These are phyloP conservation scores for Lomographa bimaculata DNA, from an alignment of 2,888 invertebrate species.

Conservation along the genomic window DNA sequence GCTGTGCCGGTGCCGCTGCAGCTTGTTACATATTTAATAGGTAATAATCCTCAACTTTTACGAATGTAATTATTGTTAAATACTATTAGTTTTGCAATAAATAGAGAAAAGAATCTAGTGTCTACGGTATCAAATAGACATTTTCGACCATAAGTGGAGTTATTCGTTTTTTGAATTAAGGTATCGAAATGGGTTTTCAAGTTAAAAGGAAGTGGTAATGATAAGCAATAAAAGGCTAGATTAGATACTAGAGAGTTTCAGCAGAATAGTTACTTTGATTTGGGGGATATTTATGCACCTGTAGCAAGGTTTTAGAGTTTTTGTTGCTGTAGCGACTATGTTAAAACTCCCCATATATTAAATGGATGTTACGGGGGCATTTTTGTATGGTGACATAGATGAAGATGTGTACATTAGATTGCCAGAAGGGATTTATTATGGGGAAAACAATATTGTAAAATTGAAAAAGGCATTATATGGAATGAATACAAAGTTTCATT, in stretches of 20 bases:
- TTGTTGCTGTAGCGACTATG: background rate
- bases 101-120: too few species aligned
- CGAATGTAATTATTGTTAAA: too few species aligned
- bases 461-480: slow-evolving; percentile 26
- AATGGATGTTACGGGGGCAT: slow-evolving; percentile 18
- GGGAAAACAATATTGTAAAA: slow-evolving; percentile 9
- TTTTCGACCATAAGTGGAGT: too few species aligned
- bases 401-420: slow-evolving; percentile 28
- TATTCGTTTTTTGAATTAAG: too few species aligned
- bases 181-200: slow-evolving; percentile 44
- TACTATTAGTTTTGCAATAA: too few species aligned
- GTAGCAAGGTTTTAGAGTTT: slow-evolving; percentile 7
- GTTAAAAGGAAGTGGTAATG: slow-evolving; percentile 20
- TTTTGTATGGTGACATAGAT: slow-evolving; percentile 33
- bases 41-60: too few species aligned
- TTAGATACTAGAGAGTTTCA: background rate
- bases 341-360: slow-evolving; percentile 5
- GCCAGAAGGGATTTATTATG: slow-evolving; percentile 21
- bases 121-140: too few species aligned
- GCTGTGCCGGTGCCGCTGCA: too few species aligned
- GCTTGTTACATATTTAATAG: too few species aligned
- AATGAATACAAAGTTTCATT: slow-evolving; percentile 22
- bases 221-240: slow-evolving; percentile 4
- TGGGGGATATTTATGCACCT: slow-evolving; percentile 14
- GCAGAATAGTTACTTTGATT: background rate